Evolutionary conservation across 2,797 vertebrate species (phyloP), one percentile per base, ranked within the genome.

Genomic region (Chiloscyllium punctatum): DNA sequence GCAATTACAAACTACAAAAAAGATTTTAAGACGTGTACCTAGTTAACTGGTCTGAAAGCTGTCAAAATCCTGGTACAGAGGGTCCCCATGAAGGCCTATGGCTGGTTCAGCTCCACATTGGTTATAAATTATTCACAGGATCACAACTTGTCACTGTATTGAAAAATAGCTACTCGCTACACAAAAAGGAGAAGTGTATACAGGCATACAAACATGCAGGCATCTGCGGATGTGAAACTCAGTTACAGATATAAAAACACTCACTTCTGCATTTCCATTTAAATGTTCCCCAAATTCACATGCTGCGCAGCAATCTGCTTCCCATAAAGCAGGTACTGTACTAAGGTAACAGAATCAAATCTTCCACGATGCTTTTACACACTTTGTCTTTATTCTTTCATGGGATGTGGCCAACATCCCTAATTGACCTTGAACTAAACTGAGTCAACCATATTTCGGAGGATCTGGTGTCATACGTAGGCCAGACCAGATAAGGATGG

Each of bases 211-310:
- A n/a, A 33, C 74, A 51, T 11, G 30, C 92, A 94, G 3, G 23
- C 21, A 72, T 3, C 94, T 51, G 90, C 74, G 71, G 94, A 95
- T 77, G 94, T 95, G 94, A 95, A 95, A 95, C 94, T 77, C 27
- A 51, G 37, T n/a, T 33, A 8, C 71, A 53, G 42, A 53, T 95
- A 51, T 53, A 51, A 95, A 95, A 72, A 95, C 23, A 94, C 71
- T 95, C 48, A 95, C 71, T 95, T 95, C 94, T 95, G 69, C 71
- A 53, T 95, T 95, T 77, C 71, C 94, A 77, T 51, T 77, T 51
- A 95, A 62, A 94, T 5, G 69, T 53, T 95, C 94, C 94, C 68
- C 48, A 95, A 95, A 71, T 74, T 95, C 71, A 95, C 53, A 8
- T 16, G 1, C 57, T 53, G 27, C 23, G 18, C 15, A 25, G 42